Percentiles rank a stretch among this genome's conserved stretches.
phyloP scores from a whole-genome alignment of 2,888 invertebrate genomes.

The Cybosia mesomella region DNA sequence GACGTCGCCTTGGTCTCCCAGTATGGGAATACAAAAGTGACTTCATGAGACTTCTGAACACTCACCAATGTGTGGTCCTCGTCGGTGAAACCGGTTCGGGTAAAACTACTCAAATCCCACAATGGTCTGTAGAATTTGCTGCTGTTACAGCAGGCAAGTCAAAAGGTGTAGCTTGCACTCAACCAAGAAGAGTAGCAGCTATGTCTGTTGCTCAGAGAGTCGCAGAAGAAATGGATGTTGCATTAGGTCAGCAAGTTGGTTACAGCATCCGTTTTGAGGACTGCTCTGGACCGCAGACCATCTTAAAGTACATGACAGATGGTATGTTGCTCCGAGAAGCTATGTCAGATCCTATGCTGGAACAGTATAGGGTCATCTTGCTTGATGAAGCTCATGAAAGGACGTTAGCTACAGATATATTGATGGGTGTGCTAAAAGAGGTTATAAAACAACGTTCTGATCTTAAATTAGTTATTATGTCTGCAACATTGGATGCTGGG shows the following conservation, averaged over 20 bases:
- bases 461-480: slow-evolving; percentile 99
- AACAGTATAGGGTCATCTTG: slow-evolving; percentile 97
- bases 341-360: slow-evolving; percentile 99
- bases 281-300: slow-evolving; percentile 97
- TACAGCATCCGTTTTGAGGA: slow-evolving; percentile 98
- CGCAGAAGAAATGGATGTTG: slow-evolving; percentile 99
- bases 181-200: slow-evolving; percentile 98
- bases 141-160: slow-evolving; percentile 73
- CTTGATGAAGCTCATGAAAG: slow-evolving; percentile 99
- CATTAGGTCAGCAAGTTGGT: slow-evolving; percentile 89
- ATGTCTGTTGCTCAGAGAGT: slow-evolving; percentile 99
- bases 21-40: slow-evolving; percentile 99
- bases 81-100: slow-evolving; percentile 99
- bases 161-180: slow-evolving; percentile 96
- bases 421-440: slow-evolving; percentile 99
- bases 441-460: slow-evolving; percentile 97
- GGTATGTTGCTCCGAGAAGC: slow-evolving; percentile 99
- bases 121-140: slow-evolving; percentile 83
- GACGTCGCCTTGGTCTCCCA: slow-evolving; percentile 96
- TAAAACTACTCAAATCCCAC: slow-evolving; percentile 99
- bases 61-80: slow-evolving; percentile 97
- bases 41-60: slow-evolving; percentile 97
- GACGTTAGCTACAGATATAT: slow-evolving; percentile 98
- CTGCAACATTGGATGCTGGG: slow-evolving; percentile 99
- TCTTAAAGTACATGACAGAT: slow-evolving; percentile 99